Percentiles rank a stretch among this genome's conserved stretches.
Conservation (phyloP, 1,140 invertebrate genomes). For the Akabosia matsudoensis region DNA sequence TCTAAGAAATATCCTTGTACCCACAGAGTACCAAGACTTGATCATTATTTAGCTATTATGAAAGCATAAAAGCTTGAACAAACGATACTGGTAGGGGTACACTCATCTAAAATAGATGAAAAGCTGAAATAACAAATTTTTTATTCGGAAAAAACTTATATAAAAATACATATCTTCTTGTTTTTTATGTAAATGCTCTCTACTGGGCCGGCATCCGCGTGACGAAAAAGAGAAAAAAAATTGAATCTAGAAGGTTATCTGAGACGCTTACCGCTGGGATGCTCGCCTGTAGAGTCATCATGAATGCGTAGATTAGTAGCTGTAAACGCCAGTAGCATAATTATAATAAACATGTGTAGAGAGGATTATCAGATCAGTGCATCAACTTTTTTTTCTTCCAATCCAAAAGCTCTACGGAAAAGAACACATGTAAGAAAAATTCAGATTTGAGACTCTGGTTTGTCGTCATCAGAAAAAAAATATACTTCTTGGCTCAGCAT, state of each 20-base stretch:
- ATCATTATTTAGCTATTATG: not conserved
- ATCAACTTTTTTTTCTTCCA: no score
- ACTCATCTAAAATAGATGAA: not conserved
- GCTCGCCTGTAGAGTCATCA: not conserved
- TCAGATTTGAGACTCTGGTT: not conserved
- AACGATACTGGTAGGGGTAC: not conserved
- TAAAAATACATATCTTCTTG: not conserved
- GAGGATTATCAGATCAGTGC: no score
- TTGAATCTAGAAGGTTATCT: conserved; percentile 3
- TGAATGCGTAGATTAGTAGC: not conserved
- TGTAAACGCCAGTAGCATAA: no score
- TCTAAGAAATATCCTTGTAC: no score
- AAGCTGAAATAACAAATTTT: conserved; percentile 17
- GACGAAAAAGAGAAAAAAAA: not conserved
- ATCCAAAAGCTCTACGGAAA: no score
- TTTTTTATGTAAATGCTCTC: not conserved
- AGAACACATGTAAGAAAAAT: not conserved
- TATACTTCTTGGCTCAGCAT: not conserved
- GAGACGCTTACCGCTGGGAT: no score
- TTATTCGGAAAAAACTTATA: not conserved
- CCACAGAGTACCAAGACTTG: no score
- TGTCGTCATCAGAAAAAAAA: not conserved
- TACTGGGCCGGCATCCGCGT: not conserved
- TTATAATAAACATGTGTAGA: no score
- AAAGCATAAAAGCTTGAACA: not conserved